Base-by-base conservation (phyloP, 2,113 vertebrate genomes). In the Poeciliopsis prolifica region DNA sequence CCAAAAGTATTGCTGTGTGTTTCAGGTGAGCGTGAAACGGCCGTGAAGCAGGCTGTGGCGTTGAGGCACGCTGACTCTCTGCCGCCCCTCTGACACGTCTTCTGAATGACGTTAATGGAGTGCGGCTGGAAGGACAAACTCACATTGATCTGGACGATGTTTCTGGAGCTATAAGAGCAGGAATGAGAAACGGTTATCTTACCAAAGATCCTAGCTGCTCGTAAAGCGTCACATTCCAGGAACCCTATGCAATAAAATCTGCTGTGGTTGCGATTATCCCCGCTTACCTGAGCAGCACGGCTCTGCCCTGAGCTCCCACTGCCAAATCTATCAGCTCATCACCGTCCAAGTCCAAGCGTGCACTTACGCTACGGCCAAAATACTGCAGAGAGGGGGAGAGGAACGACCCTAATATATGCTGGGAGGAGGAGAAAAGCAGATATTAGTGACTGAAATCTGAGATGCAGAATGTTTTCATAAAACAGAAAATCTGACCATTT, bases 291-390 rank as follows among this genome's bases (percentile, higher is more conserved):
- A 98, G 92, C 72, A 98, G 82, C 4, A 98, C 88, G 0, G 95
- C 98, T 1, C 88, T 96, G 22, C 97, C 98, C 58, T 96, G 96
- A 0, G 96, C 96, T 19, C 97, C 98, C 60, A 99, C 96, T 0
- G 97, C 96, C 87, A 99, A 81, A 67, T 98, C 98, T 74, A 96
- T 93, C 67, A 99, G 90, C 3, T 92, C 93, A 12, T 99, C 97
- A 30, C 96, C 97, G 0, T 97, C 96, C 92, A 97, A 85, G 90
- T 98, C 98, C 68, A 95, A 61, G 22, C 84, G 93, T 24, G 95
- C 96, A 0, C 96, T 97, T 81, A 98, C 80, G 61, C 97, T 98
- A 74, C 96, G 95, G n/a, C 98, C 98, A 40, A 99, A 99, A 75
- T 99, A 99, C n/a, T 90, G 92, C 77, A 98, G 95, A 9, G 88